phyloP scores from a whole-genome alignment of 23 tunicate species.

The Ciona savignyi region DNA sequence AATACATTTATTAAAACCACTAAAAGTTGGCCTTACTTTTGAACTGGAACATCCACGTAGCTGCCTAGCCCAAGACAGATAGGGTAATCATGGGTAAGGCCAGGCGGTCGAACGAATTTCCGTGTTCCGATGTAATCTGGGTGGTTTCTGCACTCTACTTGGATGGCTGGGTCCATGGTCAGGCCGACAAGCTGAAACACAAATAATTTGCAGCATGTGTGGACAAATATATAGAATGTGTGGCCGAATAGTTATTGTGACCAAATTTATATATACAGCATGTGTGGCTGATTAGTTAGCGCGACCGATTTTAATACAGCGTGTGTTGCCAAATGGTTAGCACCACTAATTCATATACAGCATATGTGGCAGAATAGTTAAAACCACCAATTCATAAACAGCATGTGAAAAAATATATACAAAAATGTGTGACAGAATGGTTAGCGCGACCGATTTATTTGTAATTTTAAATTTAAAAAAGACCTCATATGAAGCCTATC shows the following conservation, averaged over 20 bases:
- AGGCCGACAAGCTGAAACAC: neutral
- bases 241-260: neutral
- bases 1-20: too few relatives aligned
- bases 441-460: neutral
- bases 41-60: slow-evolving; percentile 14
- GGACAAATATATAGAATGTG: neutral
- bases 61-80: slow-evolving; percentile 48
- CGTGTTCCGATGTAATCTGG: slow-evolving; percentile 32
- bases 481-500: too few relatives aligned
- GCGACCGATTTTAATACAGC: too few relatives aligned
- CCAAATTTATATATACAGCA: neutral
- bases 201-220: neutral
- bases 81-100: slow-evolving; percentile 28
- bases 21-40: too few relatives aligned
- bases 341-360: too few relatives aligned
- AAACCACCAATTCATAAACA: too few relatives aligned
- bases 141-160: slow-evolving; percentile 23
- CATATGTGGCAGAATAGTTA: too few relatives aligned
- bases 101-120: slow-evolving; percentile 31
- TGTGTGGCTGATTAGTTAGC: too few relatives aligned
- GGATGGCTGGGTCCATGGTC: slow-evolving; percentile 6
- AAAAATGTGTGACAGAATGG: too few relatives aligned
- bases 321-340: too few relatives aligned
- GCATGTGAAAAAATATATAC: too few relatives aligned
- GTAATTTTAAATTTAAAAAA: too few relatives aligned